phyloP scores from a whole-genome alignment of 1,140 invertebrate genomes.

The Neodiprion lecontei region DNA sequence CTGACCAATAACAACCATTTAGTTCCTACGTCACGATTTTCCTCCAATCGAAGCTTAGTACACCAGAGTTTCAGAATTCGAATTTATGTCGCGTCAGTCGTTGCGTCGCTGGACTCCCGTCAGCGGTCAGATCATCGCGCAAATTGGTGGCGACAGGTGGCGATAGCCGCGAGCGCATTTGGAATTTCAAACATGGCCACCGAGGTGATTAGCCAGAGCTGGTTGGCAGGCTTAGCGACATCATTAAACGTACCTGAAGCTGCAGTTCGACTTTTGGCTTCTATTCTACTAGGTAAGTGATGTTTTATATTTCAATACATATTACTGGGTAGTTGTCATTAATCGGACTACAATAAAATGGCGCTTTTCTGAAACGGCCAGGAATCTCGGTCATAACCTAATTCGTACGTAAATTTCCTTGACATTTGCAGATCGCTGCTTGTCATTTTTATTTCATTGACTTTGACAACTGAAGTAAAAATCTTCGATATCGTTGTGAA shows the following conservation, averaged over 20 bases:
- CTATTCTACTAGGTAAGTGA: conserved; percentile 69
- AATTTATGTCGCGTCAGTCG: no score
- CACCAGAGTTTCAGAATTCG: no score
- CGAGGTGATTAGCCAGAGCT: conserved; percentile 8
- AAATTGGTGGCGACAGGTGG: no score
- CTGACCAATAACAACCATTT: no score
- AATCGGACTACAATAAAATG: conserved; percentile 21
- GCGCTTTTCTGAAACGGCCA: conserved; percentile 12
- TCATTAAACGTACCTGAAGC: conserved; percentile 64
- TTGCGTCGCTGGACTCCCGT: no score
- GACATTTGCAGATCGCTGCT: background rate
- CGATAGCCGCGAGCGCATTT: no score
- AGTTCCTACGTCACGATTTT: no score
- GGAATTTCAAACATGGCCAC: conserved; percentile 21
- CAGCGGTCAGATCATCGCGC: no score
- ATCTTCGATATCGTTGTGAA: no score
- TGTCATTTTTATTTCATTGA: background rate
- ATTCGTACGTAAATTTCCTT: background rate
- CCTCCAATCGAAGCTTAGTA: no score
- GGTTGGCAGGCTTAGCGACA: conserved; percentile 39
- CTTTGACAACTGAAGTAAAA: background rate
- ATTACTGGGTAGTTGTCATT: conserved; percentile 16
- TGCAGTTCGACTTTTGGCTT: conserved; percentile 73
- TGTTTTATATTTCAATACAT: background rate
- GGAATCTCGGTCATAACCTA: conserved; percentile 7